phyloP scores from a whole-genome alignment of 2,888 invertebrate species.

The Drosophila koepferae region DNA sequence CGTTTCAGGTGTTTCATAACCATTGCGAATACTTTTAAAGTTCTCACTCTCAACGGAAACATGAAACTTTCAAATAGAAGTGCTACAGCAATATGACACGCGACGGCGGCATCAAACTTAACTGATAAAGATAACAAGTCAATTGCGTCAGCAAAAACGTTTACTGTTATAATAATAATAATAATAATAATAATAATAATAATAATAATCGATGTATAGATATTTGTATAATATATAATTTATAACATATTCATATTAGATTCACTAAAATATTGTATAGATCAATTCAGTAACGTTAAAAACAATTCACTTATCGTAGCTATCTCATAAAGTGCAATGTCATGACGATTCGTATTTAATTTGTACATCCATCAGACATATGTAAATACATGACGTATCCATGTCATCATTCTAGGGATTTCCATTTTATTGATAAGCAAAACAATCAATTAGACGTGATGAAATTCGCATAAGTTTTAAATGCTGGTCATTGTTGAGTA shows the following conservation, averaged over 20 bases:
- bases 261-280: background rate
- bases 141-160: slow-evolving; percentile 45
- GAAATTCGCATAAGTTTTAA: slow-evolving; percentile 11
- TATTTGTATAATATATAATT: too few relatives aligned
- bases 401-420: slow-evolving; percentile 55
- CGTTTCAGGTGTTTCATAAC: slow-evolving; percentile 44
- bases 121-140: slow-evolving; percentile 8
- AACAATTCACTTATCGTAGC: background rate
- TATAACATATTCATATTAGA: too few relatives aligned
- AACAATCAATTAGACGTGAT: background rate
- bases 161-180: background rate
- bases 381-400: slow-evolving; percentile 17
- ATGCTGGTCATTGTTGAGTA: slow-evolving; percentile 44
- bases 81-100: background rate
- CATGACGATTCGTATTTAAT: slow-evolving; percentile 10
- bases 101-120: background rate
- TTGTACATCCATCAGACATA: background rate
- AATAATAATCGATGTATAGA: background rate
- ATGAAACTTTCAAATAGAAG: slow-evolving; percentile 51
- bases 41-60: slow-evolving; percentile 26
- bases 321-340: slow-evolving; percentile 6
- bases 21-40: slow-evolving; percentile 26
- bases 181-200: background rate
- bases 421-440: slow-evolving; percentile 36
- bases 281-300: background rate